phyloP scores from a whole-genome alignment of 2,888 invertebrate species.

The Gastracanthus pulcherrimus region DNA sequence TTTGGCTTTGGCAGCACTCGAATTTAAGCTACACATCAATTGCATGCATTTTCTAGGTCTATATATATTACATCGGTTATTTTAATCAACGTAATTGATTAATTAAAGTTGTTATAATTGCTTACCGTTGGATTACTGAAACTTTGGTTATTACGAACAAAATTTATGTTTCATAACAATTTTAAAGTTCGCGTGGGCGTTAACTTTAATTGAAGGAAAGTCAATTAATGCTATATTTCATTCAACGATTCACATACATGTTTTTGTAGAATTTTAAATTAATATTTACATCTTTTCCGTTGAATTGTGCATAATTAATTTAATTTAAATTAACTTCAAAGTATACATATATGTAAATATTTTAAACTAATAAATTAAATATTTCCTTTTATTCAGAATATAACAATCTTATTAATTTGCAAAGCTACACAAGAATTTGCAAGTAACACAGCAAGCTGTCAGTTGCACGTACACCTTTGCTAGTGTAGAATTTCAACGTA shows the following conservation, averaged over 20 bases:
- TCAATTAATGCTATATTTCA: neutral
- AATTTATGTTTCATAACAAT: neutral
- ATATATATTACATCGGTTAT: neutral
- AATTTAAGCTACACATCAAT: constrained; percentile 3
- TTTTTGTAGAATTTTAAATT: no score
- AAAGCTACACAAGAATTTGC: neutral
- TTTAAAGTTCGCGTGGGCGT: neutral
- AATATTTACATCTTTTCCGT: no score
- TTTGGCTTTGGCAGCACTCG: neutral
- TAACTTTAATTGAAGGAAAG: neutral
- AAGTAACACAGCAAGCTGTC: neutral
- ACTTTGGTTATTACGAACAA: no score
- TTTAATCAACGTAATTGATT: no score
- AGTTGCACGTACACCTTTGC: neutral
- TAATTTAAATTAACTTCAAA: no score
- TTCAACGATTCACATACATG: neutral
- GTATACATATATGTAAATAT: no score
- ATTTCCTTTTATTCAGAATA: neutral
- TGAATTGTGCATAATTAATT: neutral
- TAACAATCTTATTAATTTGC: neutral
- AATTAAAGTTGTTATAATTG: neutral
- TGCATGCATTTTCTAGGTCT: neutral
- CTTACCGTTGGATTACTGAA: no score
- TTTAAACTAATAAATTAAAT: neutral
- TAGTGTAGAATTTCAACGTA: neutral